Base-by-base conservation (phyloP, 2,113 vertebrate species). In the Turnix velox region DNA sequence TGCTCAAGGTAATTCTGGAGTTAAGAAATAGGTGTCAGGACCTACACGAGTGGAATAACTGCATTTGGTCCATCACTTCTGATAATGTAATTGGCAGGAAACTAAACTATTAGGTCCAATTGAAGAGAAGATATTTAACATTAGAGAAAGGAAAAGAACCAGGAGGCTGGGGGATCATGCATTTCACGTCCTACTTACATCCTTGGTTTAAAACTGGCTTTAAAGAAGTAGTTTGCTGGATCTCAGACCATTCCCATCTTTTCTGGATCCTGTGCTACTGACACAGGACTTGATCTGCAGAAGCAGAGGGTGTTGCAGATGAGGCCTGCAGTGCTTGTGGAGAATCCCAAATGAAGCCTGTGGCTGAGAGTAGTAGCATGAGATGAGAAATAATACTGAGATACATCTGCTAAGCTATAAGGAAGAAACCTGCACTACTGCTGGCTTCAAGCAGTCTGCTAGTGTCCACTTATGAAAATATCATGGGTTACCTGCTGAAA, bases 371-470 rank as follows among this genome's bases (percentile, higher is more conserved):
- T 49, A 69, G 39, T 63, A 71, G 88, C 39, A 28, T 55, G 73
- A 84, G 31, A 68, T 49, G 25, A 83, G 55, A 93, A 92, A 40
- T 73, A 74, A 66, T 58, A 77, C 46, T 85, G 59, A 95, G 61
- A 55, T 61, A 52, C 45, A 68, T 43, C 49, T 83, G 62, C 81
- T 79, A 84, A 91, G 54, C 40, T 92, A 27, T 55, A 87, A 65
- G 31, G 46, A 91, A 91, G 73, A 92, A 95, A 82, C 18, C n/a
- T 74, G 54, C 76, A 59, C 61, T 81, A 52, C 20, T 75, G 49
- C 48, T 94, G 81, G 84, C 87, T 93, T 94, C 69, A 78, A 82
- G 84, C 61, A 93, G 66, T 84, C 76, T 84, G 61, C 69, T 87
- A 54, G 30, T 63, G 24, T 84, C 73, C 88, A 52, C 58, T 84